Evolutionary conservation across 2,888 invertebrate species (phyloP), one percentile per base, ranked within the genome.

Genomic region (Ectropis crepuscularia): DNA sequence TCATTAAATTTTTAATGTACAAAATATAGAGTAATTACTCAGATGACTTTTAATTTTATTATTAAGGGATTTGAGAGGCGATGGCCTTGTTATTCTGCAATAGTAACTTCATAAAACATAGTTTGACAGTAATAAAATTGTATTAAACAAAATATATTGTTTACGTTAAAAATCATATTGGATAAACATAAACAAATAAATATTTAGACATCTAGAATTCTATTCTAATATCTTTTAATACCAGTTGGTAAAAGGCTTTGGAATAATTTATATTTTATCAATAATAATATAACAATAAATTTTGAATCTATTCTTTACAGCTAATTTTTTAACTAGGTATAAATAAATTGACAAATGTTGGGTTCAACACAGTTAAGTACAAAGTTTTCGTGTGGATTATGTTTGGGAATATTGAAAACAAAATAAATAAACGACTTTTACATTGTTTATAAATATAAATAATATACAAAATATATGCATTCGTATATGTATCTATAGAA

Each of bases 221-320:
- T 53, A 58, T 57, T 55, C 50, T 63, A 67, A 63, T 68, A 71
- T 69, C 55, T 57, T 63, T 64, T 10, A 67, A 66, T 68, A 71
- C 64, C 65, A 68, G 60, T 58, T 65, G 61, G 57, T 57, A 51
- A 41, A 46, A 61, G 61, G 58, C 61, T 65, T 65, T 65, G 47
- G 61, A 55, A 49, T 64, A 57, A 63, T 53, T 41, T 59, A 61
- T 54, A 9, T 48, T 42, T 41, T 47, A 43, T 54, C 57, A 60
- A 28, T 28, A 28, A 10, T 51, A 50, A 50, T 39, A 54, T 11
- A 36, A 28, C 8, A 57, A 9, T 57, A 28, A 46, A 46, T 46
- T 45, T 48, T 54, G 16, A 16, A 12, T 41, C 10, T 54, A 47
- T 0, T 7, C 7, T 10, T 38, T 11, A 54, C 6, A 55, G 48